Base-by-base conservation (phyloP, 2,888 invertebrate species). In the Drosophila dives region DNA sequence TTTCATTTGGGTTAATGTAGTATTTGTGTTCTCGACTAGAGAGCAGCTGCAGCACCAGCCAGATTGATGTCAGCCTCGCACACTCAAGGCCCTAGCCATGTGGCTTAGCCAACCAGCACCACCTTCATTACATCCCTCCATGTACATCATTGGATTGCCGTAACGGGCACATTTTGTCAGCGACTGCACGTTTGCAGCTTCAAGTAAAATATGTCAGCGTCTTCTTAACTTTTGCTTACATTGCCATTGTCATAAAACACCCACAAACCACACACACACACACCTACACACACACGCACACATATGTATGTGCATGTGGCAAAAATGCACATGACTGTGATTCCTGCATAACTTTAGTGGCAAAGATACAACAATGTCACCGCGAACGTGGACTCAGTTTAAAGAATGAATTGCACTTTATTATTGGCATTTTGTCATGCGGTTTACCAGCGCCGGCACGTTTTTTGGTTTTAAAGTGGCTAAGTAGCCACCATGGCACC, bases 221-320 rank as follows among this genome's bases (percentile, higher is more conserved):
- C 89, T 90, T 80, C 42, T 38, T 64, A 63, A 72, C 69, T 70
- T 76, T 79, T 64, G 80, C 77, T 73, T 75, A 89, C 87, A 86
- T 86, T 86, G 86, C 85, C 85, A 89, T 90, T 86, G 89, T 90
- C 90, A 86, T 90, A 89, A 89, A 89, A 87, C 77, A 68, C 61
- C 61, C 48, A 48, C 36, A 38, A 51, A 32, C 61, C 55, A 34
- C 61, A 26, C 51, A 45, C 34, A 53, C 64, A 69, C 40, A 36
- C 53, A 23, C 62, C 32, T 60, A 59, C 68, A 58, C 26, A 38
- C 50, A 38, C 32, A 40, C 32, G 20, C 23, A 32, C 29, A 45
- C 42, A 53, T 12, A 73, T 40, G 17, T 23, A 40, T 2, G 4
- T 17, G 60, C 38, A 53, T 33, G 5, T 6, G 32, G 23, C 34